Conservation (phyloP, 2,888 invertebrate species). For the Phasia obesa region DNA sequence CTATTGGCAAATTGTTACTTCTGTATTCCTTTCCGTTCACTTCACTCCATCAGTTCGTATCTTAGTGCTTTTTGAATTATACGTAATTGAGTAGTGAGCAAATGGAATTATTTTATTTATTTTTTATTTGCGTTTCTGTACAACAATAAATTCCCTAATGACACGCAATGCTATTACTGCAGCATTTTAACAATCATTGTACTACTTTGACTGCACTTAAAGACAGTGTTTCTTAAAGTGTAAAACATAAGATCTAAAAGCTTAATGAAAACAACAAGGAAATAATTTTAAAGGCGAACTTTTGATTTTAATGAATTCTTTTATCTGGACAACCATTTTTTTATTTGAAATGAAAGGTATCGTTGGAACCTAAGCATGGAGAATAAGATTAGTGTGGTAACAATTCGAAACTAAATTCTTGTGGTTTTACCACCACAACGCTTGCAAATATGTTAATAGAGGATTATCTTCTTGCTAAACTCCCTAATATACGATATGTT, state of each 20-base stretch:
- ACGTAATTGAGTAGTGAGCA: conserved; percentile 24
- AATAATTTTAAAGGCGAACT: too few relatives aligned
- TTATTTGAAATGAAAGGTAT: too few relatives aligned
- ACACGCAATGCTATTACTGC: conserved; percentile 47
- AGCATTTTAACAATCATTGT: conserved; percentile 11
- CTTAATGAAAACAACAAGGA: neutral
- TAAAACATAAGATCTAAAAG: neutral
- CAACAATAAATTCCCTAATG: conserved; percentile 64
- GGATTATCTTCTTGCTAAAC: too few relatives aligned
- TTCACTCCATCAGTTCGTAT: neutral
- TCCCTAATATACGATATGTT: too few relatives aligned
- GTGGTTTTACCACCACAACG: too few relatives aligned
- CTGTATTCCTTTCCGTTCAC: neutral
- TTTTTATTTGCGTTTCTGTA: conserved; percentile 40
- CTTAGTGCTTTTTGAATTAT: neutral
- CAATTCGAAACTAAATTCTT: too few relatives aligned
- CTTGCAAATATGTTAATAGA: too few relatives aligned
- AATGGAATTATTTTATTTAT: conserved; percentile 44
- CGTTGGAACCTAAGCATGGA: too few relatives aligned
- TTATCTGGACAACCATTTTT: too few relatives aligned
- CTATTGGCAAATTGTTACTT: neutral
- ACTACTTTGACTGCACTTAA: neutral
- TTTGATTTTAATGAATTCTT: too few relatives aligned
- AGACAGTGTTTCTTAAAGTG: conserved; percentile 14
- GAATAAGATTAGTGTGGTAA: too few relatives aligned